phyloP scores from a whole-genome alignment of 2,797 vertebrate genomes.

The Siniperca undulata region DNA sequence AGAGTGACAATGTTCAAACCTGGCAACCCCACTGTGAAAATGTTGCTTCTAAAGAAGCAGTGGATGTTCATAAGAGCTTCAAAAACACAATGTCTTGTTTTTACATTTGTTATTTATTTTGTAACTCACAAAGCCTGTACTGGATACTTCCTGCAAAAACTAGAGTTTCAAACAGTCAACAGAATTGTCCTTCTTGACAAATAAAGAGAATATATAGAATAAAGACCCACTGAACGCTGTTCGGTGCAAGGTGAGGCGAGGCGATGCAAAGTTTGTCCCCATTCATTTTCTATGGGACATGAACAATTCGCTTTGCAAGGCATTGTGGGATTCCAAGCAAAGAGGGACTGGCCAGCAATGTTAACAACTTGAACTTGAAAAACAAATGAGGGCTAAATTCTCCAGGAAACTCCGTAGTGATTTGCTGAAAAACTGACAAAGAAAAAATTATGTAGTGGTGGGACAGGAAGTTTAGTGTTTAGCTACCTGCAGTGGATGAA shows the following conservation, averaged over 20 bases:
- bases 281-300: not conserved
- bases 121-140: not conserved
- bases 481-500: too few species aligned
- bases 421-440: not conserved
- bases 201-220: not conserved
- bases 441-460: not conserved
- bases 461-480: too few species aligned
- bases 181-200: not conserved
- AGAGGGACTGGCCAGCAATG: not conserved
- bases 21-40: not conserved
- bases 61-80: not conserved
- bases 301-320: too few species aligned
- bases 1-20: slow-evolving; percentile 12
- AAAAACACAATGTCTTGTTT: not conserved
- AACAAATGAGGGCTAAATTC: not conserved
- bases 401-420: not conserved
- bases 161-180: not conserved
- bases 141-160: not conserved
- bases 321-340: not conserved
- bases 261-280: not conserved
- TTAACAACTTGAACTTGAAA: not conserved
- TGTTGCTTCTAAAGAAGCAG: not conserved
- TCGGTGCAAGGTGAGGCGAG: too few species aligned
- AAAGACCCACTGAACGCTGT: not conserved
- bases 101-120: not conserved